A percentile compares a stretch with the other conserved stretches of the same genome.
phyloP scores from a whole-genome alignment of 2,797 vertebrate genomes.

The Anolis apletophallus region DNA sequence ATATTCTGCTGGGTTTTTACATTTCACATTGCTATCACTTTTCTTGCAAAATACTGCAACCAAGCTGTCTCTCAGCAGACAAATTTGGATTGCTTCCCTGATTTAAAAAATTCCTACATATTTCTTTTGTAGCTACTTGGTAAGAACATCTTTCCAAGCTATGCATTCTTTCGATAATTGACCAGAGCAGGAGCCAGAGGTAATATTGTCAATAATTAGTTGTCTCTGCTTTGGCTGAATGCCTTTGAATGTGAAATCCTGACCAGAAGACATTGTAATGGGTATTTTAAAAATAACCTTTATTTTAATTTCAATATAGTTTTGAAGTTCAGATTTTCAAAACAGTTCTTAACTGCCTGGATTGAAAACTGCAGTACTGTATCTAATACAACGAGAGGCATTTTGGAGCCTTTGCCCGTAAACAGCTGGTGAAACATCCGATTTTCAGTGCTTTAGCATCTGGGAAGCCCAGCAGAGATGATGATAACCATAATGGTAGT shows the following conservation, averaged over 20 bases:
- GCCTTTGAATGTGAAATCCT: not conserved
- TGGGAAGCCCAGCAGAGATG: not conserved
- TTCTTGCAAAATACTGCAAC: slow-evolving; percentile 13
- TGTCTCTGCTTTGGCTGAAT: not conserved
- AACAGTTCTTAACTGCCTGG: not conserved
- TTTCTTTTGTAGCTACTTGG: not conserved
- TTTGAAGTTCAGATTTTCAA: slow-evolving; percentile 12
- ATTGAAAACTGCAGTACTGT: not conserved
- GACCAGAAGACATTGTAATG: not conserved
- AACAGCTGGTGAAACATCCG: too few relatives aligned
- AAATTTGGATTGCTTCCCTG: not conserved
- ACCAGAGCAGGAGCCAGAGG: slow-evolving; percentile 24
- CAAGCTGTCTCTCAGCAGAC: not conserved
- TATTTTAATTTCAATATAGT: not conserved
- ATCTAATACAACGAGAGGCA: not conserved
- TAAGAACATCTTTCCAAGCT: not conserved
- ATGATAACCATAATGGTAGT: not conserved
- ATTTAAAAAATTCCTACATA: not conserved
- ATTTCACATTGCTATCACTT: slow-evolving; percentile 10
- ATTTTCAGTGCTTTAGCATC: too few relatives aligned
- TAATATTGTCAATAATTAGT: not conserved
- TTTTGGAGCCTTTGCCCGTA: too few relatives aligned
- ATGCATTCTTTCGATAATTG: slow-evolving; percentile 19
- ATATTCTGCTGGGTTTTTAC: slow-evolving; percentile 10
- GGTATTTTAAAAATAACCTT: not conserved